These are phyloP conservation scores for Zoroaster sp. DNA, from an alignment of 53 echinoderm and acorn worm species.

Conservation along the genomic window DNA sequence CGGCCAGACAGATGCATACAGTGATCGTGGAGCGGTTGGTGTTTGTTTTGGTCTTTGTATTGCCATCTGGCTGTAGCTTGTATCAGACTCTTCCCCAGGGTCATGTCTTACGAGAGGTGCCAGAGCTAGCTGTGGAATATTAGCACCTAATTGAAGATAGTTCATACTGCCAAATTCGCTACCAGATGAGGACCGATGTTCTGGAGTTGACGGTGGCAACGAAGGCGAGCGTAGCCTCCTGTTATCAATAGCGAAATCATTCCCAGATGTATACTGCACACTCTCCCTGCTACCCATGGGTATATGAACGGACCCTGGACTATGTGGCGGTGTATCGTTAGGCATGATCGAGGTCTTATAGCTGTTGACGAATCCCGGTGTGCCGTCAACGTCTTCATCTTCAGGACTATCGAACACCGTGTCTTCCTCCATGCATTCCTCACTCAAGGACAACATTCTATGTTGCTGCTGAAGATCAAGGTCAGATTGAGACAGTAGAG, in stretches of 20 bases:
- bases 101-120: background rate
- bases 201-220: background rate
- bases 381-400: background rate
- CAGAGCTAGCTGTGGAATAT: conserved; percentile 21
- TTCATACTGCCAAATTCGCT: conserved; percentile 7
- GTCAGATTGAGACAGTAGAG: background rate
- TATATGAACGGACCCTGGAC: background rate
- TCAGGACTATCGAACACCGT: conserved; percentile 26
- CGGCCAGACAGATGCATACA: conserved; percentile 26
- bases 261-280: conserved; percentile 22
- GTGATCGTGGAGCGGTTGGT: background rate
- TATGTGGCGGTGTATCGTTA: background rate
- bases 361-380: conserved; percentile 3
- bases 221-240: background rate
- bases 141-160: conserved; percentile 40
- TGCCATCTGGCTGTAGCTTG: conserved; percentile 24
- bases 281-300: background rate
- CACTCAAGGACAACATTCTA: conserved; percentile 1
- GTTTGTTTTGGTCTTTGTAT: background rate
- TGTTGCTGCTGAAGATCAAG: background rate
- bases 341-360: background rate
- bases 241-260: background rate
- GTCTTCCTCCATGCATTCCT: background rate
- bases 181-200: conserved; percentile 8
- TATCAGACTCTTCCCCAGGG: background rate